These are phyloP conservation scores for Aurelia aurita DNA, from an alignment of 30 jellyfish, hydroid and myxozoan genomes.

Conservation along the genomic window DNA sequence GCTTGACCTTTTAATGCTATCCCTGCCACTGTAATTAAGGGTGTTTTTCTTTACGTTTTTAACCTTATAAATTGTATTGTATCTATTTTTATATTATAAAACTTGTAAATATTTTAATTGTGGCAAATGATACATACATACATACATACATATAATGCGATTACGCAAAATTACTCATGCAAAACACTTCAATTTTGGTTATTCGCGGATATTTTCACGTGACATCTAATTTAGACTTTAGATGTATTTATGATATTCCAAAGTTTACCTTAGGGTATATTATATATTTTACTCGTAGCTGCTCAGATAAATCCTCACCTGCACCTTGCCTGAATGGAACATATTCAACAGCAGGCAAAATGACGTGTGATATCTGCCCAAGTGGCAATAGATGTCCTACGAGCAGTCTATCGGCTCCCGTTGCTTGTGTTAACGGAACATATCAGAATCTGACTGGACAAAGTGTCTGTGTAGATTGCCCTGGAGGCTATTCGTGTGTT, in stretches of 20 bases:
- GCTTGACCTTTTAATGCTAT: too few relatives aligned
- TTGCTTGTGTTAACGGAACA: slow-evolving; percentile 51
- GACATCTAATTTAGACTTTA: too few relatives aligned
- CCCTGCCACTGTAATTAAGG: too few relatives aligned
- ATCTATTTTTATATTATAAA: too few relatives aligned
- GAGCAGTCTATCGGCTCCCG: slow-evolving; percentile 21
- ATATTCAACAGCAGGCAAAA: slow-evolving; percentile 66
- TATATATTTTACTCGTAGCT: slow-evolving; percentile 45
- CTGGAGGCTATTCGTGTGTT: slow-evolving; percentile 51
- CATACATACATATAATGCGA: too few relatives aligned
- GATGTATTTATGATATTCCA: neutral
- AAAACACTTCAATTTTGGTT: too few relatives aligned
- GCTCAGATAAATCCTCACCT: slow-evolving; percentile 64
- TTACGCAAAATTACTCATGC: too few relatives aligned
- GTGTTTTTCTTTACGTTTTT: too few relatives aligned
- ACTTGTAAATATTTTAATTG: too few relatives aligned
- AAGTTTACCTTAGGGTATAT: neutral
- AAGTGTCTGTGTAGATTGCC: slow-evolving; percentile 36
- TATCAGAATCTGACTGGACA: slow-evolving; percentile 25
- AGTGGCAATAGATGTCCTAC: slow-evolving; percentile 72
- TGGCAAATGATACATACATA: too few relatives aligned
- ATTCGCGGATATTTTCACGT: too few relatives aligned
- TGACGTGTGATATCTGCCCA: slow-evolving; percentile 58
- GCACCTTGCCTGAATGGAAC: slow-evolving; percentile 60
- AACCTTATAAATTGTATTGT: too few relatives aligned